Evolutionary conservation across 2,113 vertebrate genomes (phyloP).

Genomic region (Porphyrio hochstetteri): DNA sequence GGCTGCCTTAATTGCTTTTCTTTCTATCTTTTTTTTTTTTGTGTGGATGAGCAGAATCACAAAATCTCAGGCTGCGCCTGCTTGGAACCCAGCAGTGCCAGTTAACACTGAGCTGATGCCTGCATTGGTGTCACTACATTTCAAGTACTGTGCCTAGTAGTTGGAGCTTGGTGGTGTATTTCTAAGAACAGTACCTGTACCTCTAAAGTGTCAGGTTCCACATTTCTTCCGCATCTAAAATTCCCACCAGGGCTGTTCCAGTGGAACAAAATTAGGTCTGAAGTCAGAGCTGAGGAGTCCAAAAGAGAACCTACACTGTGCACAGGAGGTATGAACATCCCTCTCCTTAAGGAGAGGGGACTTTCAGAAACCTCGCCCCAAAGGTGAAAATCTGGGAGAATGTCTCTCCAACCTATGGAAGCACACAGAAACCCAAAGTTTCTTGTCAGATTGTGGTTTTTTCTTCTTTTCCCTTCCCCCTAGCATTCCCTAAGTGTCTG

Average conservation of each 20-base stretch:
- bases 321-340: not conserved
- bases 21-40: not conserved
- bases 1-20: not conserved
- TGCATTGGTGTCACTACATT: not conserved
- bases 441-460: not conserved
- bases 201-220: not conserved
- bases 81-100: not conserved
- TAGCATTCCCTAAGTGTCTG: not conserved
- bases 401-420: not conserved
- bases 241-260: not conserved
- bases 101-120: not conserved
- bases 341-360: not conserved
- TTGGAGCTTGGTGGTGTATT: not conserved
- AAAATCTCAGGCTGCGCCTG: not conserved
- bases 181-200: not conserved
- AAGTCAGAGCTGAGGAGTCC: not conserved
- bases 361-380: not conserved
- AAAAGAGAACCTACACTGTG: not conserved
- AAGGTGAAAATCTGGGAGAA: not conserved
- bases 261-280: not conserved
- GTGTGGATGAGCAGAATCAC: not conserved
- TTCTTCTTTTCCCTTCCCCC: not conserved
- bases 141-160: not conserved
- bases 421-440: not conserved
- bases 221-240: not conserved